These are phyloP conservation scores for Drosophila mojavensis DNA, from an alignment of 1,140 invertebrate genomes.

Conservation along the genomic window DNA sequence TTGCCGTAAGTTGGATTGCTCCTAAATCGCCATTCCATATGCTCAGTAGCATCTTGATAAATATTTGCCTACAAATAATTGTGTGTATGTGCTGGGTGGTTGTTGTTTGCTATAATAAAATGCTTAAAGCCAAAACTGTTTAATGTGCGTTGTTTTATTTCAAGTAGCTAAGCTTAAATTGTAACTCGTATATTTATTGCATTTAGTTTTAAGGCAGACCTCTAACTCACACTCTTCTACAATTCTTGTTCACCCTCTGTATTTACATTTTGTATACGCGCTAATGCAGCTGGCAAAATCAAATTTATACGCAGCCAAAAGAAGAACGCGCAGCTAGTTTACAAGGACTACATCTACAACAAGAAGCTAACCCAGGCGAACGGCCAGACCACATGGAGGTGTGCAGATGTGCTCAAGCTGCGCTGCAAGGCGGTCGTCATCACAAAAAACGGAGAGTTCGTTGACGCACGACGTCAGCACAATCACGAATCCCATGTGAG, in stretches of 20 bases:
- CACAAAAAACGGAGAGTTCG: slow-evolving; percentile 62
- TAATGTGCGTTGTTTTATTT: slow-evolving; percentile 70
- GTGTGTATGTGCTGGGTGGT: slow-evolving; percentile 10
- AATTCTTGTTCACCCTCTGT: slow-evolving; percentile 33
- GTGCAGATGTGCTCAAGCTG: slow-evolving; percentile 69
- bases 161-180: slow-evolving; percentile 49
- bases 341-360: slow-evolving; percentile 74
- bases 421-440: slow-evolving; percentile 79
- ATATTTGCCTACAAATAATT: neutral
- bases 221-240: slow-evolving; percentile 27
- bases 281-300: slow-evolving; percentile 43
- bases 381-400: slow-evolving; percentile 79
- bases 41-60: neutral
- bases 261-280: slow-evolving; percentile 5
- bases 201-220: slow-evolving; percentile 7
- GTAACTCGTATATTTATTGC: slow-evolving; percentile 24
- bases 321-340: slow-evolving; percentile 78
- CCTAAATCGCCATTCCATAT: neutral
- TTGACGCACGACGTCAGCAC: slow-evolving; percentile 61
- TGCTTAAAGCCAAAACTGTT: slow-evolving; percentile 40
- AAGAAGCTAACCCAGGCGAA: slow-evolving; percentile 80
- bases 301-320: slow-evolving; percentile 78
- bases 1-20: neutral
- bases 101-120: slow-evolving; percentile 54
- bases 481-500: slow-evolving; percentile 62